Conservation (phyloP, 2,113 vertebrate species). For the Uria aalge region DNA sequence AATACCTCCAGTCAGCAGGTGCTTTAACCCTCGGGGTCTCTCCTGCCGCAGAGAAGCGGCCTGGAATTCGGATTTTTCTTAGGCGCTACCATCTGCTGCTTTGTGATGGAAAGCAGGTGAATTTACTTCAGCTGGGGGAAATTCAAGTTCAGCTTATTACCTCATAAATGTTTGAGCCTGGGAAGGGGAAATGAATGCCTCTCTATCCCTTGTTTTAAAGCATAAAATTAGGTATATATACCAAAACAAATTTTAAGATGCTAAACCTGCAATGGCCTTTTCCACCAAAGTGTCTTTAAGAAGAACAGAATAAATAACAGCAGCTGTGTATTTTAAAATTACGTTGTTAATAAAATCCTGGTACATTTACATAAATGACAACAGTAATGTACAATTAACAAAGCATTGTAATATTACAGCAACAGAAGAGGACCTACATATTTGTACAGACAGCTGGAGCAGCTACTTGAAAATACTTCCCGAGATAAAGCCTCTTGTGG, state of each 20-base stretch:
- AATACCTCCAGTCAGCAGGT: neutral
- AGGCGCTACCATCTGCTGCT: neutral
- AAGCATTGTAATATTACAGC: conserved; percentile 76
- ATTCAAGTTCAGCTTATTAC: neutral
- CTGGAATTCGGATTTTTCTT: neutral
- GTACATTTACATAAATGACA: conserved; percentile 78
- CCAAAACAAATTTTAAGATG: neutral
- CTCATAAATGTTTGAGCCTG: neutral
- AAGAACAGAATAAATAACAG: neutral
- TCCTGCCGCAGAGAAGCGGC: neutral
- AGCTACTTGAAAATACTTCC: conserved; percentile 75
- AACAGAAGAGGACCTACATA: conserved; percentile 62
- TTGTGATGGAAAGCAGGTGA: neutral
- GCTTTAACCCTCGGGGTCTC: neutral
- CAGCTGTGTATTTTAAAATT: conserved; percentile 65
- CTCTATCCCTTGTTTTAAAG: neutral
- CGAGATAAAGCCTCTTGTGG: conserved; percentile 38
- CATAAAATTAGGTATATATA: neutral
- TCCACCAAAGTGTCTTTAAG: neutral
- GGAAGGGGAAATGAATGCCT: neutral
- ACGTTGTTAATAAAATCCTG: conserved; percentile 78
- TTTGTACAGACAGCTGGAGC: conserved; percentile 73
- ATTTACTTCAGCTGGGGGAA: neutral
- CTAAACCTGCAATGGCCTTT: neutral
- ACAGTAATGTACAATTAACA: conserved; percentile 76